Evolutionary conservation across 1,140 invertebrate species (phyloP).

Genomic region (Formica exsecta): DNA sequence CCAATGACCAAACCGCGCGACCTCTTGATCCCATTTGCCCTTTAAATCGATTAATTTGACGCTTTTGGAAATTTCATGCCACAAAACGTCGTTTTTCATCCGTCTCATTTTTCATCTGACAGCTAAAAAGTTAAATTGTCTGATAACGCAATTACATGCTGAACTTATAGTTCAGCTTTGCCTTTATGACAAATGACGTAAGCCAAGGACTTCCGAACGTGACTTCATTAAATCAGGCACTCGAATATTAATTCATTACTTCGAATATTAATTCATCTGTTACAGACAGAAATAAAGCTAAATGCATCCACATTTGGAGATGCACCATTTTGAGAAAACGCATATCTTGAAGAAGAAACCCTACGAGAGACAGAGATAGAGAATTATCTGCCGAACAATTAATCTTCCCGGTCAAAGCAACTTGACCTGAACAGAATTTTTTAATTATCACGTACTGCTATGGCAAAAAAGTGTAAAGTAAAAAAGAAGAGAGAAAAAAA

Average conservation of each 20-base stretch:
- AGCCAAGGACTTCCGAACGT: neutral
- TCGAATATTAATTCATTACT: constrained; percentile 17
- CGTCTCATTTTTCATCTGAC: constrained; percentile 9
- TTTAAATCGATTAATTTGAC: constrained; percentile 17
- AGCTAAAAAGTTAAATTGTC: constrained; percentile 14
- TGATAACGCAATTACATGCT: constrained; percentile 3
- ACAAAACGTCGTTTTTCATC: neutral
- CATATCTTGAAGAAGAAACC: neutral
- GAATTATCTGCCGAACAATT: neutral
- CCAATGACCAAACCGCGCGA: constrained; percentile 1
- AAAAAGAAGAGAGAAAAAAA: neutral
- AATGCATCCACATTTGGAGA: neutral
- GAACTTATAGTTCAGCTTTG: neutral
- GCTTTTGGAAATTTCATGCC: constrained; percentile 13
- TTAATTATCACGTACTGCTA: constrained; percentile 40
- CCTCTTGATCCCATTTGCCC: neutral
- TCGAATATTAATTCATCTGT: constrained; percentile 2
- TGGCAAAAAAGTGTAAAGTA: constrained; percentile 13
- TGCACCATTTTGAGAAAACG: neutral
- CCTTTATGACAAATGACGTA: neutral
- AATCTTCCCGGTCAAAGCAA: neutral
- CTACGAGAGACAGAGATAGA: neutral
- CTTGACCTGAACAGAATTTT: constrained; percentile 28
- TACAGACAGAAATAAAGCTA: neutral
- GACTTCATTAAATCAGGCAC: neutral